Evolutionary conservation across 1,140 invertebrate genomes (phyloP), one percentile per base, ranked within the genome.

Genomic region (Chlorops oryzae): DNA sequence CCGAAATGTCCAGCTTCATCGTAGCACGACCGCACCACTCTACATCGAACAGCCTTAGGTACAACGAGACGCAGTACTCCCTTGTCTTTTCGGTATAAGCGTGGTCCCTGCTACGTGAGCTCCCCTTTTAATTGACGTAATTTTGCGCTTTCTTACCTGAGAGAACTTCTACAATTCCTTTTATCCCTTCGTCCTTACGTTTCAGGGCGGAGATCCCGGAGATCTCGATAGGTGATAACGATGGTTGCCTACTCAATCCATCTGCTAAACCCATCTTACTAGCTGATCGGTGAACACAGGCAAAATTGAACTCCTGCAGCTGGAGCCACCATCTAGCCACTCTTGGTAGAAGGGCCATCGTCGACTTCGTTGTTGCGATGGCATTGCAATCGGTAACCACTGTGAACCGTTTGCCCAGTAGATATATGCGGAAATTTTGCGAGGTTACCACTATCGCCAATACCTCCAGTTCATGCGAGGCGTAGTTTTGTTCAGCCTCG

Each of bases 271-370:
- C 9, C 28, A 32, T 32, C 28, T 15, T 32, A 34, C 21, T 18
- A 10, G 27, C 44, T 17, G 25, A 17, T n/a, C 44, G 44, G 35
- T 46, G 44, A 17, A 25, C 23, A 34, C 25, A 32, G 7, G 13
- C n/a, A 28, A 28, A 46, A 46, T 46, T 18, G n/a, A 20, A 50
- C 25, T 50, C 48, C 28, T 50, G 39, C 4, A 43, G 24, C 12
- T 51, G 15, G 3, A 72, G 27, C 55, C 59, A 63, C 72, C 72
- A 75, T 0, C 65, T 38, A 2, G 60, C 64, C 15, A 71, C 58
- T 23, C 63, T 41, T 2, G 65, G 61, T 23, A 59, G 52, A 15
- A 52, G 20, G 17, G 20, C n/a, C 9, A 25, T 47, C 22, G 27
- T 27, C 12, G 22, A 24, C 22, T 45, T 48, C 6, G 17, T 47